Percentiles rank a stretch among this genome's conserved stretches.
These are phyloP conservation scores for Leucoma salicis DNA, from an alignment of 2,888 invertebrate genomes.

Conservation along the genomic window DNA sequence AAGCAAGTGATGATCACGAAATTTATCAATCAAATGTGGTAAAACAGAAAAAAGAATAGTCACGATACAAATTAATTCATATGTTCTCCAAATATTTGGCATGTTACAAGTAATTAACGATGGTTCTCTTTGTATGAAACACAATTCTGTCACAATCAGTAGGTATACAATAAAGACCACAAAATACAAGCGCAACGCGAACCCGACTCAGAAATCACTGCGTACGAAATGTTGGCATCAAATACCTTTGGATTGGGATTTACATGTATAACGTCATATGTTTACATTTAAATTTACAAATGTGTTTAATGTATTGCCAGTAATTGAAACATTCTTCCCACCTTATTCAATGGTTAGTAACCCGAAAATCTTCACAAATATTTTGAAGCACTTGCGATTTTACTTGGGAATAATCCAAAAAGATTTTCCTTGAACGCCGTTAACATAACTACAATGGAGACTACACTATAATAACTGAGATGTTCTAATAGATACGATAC, in stretches of 20 bases:
- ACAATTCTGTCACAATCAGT: slow-evolving; percentile 32
- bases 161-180: slow-evolving; percentile 45
- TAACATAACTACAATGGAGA: slow-evolving; percentile 28
- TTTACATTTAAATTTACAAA: slow-evolving; percentile 47
- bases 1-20: slow-evolving; percentile 49
- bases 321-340: slow-evolving; percentile 27
- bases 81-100: slow-evolving; percentile 45
- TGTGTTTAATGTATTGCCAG: slow-evolving; percentile 33
- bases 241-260: slow-evolving; percentile 49
- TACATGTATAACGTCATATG: slow-evolving; percentile 42
- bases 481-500: slow-evolving; percentile 15
- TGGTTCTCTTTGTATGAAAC: slow-evolving; percentile 23
- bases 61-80: slow-evolving; percentile 41
- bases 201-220: slow-evolving; percentile 45
- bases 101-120: slow-evolving; percentile 36
- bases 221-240: slow-evolving; percentile 60
- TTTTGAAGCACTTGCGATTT: slow-evolving; percentile 46
- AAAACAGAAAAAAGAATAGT: slow-evolving; percentile 44
- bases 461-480: slow-evolving; percentile 23
- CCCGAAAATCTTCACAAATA: slow-evolving; percentile 35
- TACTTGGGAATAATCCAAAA: slow-evolving; percentile 64
- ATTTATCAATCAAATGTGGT: slow-evolving; percentile 47
- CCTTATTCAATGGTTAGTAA: slow-evolving; percentile 14
- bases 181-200: slow-evolving; percentile 41
- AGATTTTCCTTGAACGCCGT: slow-evolving; percentile 40